A percentile compares a stretch with the other conserved stretches of the same genome.
Conservation (phyloP, 2,113 vertebrate species). For the Carlito syrichta region DNA sequence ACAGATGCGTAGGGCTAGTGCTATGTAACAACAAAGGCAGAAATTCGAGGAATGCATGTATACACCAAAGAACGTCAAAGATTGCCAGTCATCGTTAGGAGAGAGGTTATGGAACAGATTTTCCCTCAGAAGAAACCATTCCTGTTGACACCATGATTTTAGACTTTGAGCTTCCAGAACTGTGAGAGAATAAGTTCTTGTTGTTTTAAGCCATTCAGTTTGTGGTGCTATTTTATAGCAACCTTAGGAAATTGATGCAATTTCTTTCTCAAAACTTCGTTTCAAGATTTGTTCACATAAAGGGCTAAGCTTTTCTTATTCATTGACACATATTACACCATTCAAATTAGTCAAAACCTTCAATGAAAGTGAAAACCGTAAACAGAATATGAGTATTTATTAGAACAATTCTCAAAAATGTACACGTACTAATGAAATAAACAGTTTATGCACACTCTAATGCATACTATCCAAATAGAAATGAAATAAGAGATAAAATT, state of each 20-base stretch:
- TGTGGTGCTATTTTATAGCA: background rate
- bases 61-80: background rate
- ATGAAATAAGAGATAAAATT: background rate
- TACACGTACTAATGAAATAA: background rate
- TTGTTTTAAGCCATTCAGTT: background rate
- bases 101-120: background rate
- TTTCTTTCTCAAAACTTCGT: background rate
- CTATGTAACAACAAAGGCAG: background rate
- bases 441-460: background rate
- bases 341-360: background rate
- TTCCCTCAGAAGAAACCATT: background rate
- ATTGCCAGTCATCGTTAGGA: background rate
- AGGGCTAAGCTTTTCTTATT: background rate
- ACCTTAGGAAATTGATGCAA: background rate
- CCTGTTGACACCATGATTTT: background rate
- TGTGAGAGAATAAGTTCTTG: background rate
- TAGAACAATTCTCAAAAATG: background rate
- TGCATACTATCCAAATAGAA: background rate
- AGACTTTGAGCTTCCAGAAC: background rate
- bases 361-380: slow-evolving; percentile 9
- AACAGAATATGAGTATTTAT: background rate
- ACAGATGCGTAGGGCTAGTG: background rate
- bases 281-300: background rate
- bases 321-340: background rate
- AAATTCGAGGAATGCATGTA: background rate